These are phyloP conservation scores for Sanderia malayensis DNA, from an alignment of 30 jellyfish, hydroid and myxozoan species.

Conservation along the genomic window DNA sequence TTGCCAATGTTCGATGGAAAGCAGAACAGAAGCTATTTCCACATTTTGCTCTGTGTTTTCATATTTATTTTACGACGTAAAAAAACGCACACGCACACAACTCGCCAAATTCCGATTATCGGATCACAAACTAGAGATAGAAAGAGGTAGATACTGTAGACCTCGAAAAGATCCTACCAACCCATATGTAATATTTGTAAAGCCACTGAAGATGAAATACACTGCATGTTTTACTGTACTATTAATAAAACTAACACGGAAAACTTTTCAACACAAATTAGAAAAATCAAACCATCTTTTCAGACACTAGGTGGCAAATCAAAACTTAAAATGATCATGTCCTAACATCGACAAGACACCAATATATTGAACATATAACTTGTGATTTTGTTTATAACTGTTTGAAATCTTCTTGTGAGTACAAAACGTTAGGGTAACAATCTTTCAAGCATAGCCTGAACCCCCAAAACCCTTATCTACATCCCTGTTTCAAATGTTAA, in stretches of 20 bases:
- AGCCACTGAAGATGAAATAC: constrained; percentile 1
- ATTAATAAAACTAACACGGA: constrained; percentile 1
- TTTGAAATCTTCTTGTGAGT: background rate
- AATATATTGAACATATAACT: too few species aligned
- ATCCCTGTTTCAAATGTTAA: background rate
- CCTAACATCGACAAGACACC: background rate
- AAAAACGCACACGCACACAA: background rate
- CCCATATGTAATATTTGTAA: background rate
- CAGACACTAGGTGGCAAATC: background rate
- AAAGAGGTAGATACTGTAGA: constrained; percentile 1
- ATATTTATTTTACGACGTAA: too few species aligned
- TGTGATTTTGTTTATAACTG: background rate
- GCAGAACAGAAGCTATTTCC: too few species aligned
- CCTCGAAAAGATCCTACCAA: background rate
- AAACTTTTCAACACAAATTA: background rate
- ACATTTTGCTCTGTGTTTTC: too few species aligned
- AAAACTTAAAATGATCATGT: background rate
- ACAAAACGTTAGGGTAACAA: background rate
- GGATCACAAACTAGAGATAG: constrained; percentile 3
- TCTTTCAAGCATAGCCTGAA: background rate
- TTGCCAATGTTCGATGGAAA: too few species aligned
- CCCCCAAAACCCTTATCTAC: background rate
- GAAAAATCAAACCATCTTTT: background rate
- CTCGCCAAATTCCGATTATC: background rate
- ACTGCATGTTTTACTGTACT: constrained; percentile 1